Evolutionary conservation across 2,888 invertebrate species (phyloP), one percentile per base, ranked within the genome.

Genomic region (Nemurella pictetii): DNA sequence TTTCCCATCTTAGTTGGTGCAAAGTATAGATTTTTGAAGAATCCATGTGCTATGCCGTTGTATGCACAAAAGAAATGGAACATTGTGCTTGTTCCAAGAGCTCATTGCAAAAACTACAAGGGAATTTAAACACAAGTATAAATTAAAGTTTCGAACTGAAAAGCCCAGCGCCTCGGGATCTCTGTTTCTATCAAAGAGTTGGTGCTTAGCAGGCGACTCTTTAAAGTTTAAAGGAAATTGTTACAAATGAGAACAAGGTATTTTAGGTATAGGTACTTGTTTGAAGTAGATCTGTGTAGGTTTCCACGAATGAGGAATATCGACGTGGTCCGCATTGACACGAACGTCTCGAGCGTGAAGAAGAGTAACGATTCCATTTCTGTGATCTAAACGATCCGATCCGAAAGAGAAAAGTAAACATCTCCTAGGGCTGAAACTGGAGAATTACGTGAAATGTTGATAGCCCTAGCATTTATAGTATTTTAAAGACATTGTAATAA

Each of bases 51-150:
- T 55, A 55, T 55, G 55, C 55, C 9, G 55, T 55, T 55, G 1
- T 55, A 20, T 20, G 3, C 27, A 75, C 75, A 75, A 75, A 75
- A 75, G 75, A 75, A 12, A 75, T 28, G 7, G 75, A 27, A 27
- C 75, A 75, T 75, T 75, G 75, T 75, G 75, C 26, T 9, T 26
- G 26, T 75, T 26, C 75, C 28, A 20, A 26, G 75, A 75, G 28
- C 26, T 28, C 75, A 75, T 75, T 75, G 55, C 75, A 75, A 27
- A 27, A 75, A 75, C 75, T 75, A 75, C 75, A 75, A 28, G 15
- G 20, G 55, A 20, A 55, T 55, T 55, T 55, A 75, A 75, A 75
- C 75, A 75, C 75, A 20, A 75, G 28, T 75, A 75, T 75, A 75
- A 26, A 75, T 75, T 75, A 75, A 75, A 75, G 75, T 75, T 74